Evolutionary conservation across 2,113 vertebrate species (phyloP).

Genomic region (Coturnix japonica): DNA sequence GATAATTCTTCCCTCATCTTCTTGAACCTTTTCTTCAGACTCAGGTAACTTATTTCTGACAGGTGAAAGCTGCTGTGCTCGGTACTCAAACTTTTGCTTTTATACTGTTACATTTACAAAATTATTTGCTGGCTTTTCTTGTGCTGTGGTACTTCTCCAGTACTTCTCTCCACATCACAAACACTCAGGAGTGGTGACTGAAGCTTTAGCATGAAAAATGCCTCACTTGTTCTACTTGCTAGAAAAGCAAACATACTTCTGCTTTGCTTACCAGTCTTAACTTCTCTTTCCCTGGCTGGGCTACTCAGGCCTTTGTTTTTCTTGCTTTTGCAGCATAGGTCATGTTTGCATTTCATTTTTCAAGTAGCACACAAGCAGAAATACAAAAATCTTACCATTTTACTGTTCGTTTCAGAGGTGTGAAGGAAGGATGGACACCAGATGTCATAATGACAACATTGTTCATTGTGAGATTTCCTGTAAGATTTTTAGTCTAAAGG

Average conservation of each 20-base stretch:
- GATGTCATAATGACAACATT: neutral
- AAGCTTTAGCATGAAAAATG: neutral
- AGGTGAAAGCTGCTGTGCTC: neutral
- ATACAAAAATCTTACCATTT: neutral
- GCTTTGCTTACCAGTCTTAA: neutral
- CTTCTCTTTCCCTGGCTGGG: neutral
- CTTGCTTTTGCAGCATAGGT: neutral
- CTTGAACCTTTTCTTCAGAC: neutral
- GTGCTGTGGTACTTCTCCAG: neutral
- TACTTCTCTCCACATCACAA: rapidly evolving
- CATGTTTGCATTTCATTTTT: neutral
- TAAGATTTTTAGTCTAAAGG: neutral
- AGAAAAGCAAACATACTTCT: rapidly evolving
- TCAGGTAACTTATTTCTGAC: neutral
- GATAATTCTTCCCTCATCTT: neutral
- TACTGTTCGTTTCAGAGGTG: neutral
- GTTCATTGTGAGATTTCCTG: neutral
- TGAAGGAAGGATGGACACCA: neutral
- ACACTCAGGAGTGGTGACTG: neutral
- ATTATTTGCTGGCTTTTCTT: neutral
- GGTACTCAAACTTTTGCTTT: neutral
- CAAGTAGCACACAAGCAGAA: neutral
- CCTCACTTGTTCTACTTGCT: neutral
- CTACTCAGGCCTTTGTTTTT: neutral
- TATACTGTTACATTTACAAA: neutral